Evolutionary conservation across 2,888 invertebrate species (phyloP), one percentile per base, ranked within the genome.

Genomic region (Nomada ruficornis): DNA sequence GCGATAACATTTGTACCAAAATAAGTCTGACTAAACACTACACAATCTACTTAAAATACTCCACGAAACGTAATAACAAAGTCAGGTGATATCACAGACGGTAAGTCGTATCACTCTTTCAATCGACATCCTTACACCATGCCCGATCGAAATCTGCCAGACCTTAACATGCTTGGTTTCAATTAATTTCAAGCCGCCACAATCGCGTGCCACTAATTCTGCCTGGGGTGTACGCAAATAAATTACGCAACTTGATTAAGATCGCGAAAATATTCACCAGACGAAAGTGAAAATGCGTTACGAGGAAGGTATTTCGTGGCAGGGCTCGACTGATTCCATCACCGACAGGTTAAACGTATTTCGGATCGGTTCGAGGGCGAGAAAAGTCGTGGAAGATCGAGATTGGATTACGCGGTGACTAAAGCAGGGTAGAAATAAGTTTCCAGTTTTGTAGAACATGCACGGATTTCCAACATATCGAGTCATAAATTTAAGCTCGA

Each of bases 401-500:
- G 85, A 86, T 82, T 86, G 76, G 64, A 52, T 29, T 29, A 20
- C 42, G 29, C 63, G 72, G 80, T 80, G 84, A 29, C 80, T 84
- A 86, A 74, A 76, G 50, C 44, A 18, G 10, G 18, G 47, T 26
- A n/a, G n/a, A 62, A 67, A 71, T 77, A 64, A 77, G 65, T 69
- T 76, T 80, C 76, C 73, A 57, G 65, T 79, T 85, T 57, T 73
- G 73, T 63, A 64, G 67, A 72, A 81, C 75, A 77, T 73, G 69
- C 62, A 52, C 77, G 79, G 42, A 77, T 73, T 59, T 64, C 26
- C 64, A 60, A 77, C 80, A 82, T 79, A 82, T 76, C 52, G 77
- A 82, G 79, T 67, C 59, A 72, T 84, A 88, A 84, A 86, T 88
- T 83, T 77, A 36, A 74, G 62, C 73, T 54, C 79, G 82, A 84